A percentile compares a stretch with the other conserved stretches of the same genome.
These are phyloP conservation scores for Monopterus albus DNA, from an alignment of 2,113 vertebrate genomes.

Conservation along the genomic window DNA sequence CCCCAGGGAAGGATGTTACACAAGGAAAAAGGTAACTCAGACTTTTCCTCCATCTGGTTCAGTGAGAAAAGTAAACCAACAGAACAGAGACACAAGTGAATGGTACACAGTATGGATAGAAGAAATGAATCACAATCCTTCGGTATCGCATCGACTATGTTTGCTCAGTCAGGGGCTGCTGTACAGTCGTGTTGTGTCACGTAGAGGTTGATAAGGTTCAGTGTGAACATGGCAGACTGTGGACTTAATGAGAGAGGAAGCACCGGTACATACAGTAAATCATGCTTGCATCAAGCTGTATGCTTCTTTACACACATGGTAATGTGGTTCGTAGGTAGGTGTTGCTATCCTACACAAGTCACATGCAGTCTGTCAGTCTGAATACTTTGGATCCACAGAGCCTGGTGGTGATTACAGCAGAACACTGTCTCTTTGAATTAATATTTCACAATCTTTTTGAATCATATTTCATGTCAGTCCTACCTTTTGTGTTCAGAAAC, in stretches of 20 bases:
- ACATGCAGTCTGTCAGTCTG: slow-evolving; percentile 1
- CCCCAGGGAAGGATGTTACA: slow-evolving; percentile 18
- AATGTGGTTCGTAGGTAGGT: slow-evolving; percentile 33
- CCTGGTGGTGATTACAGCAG: neutral
- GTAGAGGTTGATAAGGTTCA: slow-evolving; percentile 69
- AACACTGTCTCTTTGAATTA: neutral
- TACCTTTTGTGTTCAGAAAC: neutral
- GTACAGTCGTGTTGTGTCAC: slow-evolving; percentile 61
- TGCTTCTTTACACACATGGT: slow-evolving; percentile 46
- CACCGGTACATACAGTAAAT: slow-evolving; percentile 58
- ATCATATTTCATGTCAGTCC: neutral
- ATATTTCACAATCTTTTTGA: neutral
- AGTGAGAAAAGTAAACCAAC: slow-evolving; percentile 17
- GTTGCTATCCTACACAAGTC: slow-evolving; percentile 17
- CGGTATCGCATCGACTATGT: neutral
- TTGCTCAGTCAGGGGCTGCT: slow-evolving; percentile 39
- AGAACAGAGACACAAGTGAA: slow-evolving; percentile 20
- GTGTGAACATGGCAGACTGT: slow-evolving; percentile 63
- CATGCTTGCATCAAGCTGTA: slow-evolving; percentile 28
- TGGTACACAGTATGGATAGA: neutral
- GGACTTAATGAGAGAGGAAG: slow-evolving; percentile 67
- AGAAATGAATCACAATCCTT: slow-evolving; percentile 11
- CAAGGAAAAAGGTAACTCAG: slow-evolving; percentile 26
- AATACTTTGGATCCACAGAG: neutral
- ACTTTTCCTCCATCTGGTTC: slow-evolving; percentile 6